phyloP scores from a whole-genome alignment of 92 coral and sea anemone genomes.

The Bergia puertoricense region DNA sequence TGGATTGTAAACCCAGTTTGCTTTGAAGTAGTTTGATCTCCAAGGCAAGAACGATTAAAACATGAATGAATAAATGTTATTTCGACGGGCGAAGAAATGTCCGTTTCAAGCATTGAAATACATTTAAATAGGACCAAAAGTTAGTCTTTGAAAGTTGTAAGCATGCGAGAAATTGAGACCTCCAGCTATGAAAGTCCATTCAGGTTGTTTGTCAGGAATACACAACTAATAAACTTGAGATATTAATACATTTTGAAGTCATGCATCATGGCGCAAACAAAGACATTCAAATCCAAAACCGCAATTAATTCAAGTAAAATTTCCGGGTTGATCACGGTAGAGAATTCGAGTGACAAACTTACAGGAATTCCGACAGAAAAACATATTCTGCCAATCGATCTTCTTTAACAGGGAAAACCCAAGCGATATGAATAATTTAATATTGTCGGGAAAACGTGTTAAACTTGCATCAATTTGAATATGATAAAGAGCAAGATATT shows the following conservation, averaged over 20 bases:
- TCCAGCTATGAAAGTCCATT: slow-evolving; percentile 27
- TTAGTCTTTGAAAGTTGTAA: not conserved
- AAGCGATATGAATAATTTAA: slow-evolving; percentile 37
- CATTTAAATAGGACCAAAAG: not conserved
- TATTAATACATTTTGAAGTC: slow-evolving; percentile 38
- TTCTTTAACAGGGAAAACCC: slow-evolving; percentile 39
- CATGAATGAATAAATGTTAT: too few species aligned
- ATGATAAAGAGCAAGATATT: not conserved
- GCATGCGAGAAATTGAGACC: not conserved
- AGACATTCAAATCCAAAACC: not conserved
- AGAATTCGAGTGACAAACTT: not conserved
- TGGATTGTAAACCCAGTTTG: not conserved
- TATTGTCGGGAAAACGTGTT: slow-evolving; percentile 12
- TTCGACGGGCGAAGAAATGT: not conserved
- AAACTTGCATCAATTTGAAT: slow-evolving; percentile 1
- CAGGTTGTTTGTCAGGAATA: not conserved
- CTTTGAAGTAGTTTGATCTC: not conserved
- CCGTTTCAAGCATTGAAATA: not conserved
- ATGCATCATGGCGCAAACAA: slow-evolving; percentile 19
- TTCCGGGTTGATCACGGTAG: slow-evolving; percentile 26
- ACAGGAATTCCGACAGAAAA: not conserved
- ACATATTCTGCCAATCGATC: slow-evolving; percentile 18
- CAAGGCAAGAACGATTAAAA: not conserved
- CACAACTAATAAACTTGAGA: slow-evolving; percentile 17
- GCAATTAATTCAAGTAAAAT: not conserved